phyloP scores from a whole-genome alignment of 2,888 invertebrate genomes.

The Dolichopus griseipennis region DNA sequence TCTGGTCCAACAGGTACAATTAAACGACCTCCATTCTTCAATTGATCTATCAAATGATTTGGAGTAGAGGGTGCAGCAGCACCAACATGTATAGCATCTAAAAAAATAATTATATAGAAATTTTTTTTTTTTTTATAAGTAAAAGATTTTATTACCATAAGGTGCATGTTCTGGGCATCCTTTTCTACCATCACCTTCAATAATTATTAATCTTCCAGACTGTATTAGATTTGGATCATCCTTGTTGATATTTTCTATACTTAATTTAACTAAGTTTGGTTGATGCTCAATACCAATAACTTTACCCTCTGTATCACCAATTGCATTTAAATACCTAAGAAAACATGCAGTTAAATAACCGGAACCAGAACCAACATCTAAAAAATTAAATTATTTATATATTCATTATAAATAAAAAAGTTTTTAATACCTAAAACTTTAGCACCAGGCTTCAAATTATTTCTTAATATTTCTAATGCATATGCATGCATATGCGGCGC shows the following conservation, averaged over 20 bases:
- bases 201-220: conserved; percentile 40
- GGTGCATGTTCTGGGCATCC: conserved; percentile 69
- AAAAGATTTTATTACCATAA: conserved; percentile 44
- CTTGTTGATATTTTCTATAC: conserved; percentile 65
- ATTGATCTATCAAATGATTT: conserved; percentile 52
- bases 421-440: conserved; percentile 46
- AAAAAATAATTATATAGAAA: not conserved
- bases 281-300: conserved; percentile 90
- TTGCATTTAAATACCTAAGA: conserved; percentile 65
- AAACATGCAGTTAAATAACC: conserved; percentile 90
- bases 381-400: not conserved
- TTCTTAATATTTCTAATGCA: conserved; percentile 75
- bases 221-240: conserved; percentile 62
- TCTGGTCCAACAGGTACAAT: conserved; percentile 85
- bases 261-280: conserved; percentile 64
- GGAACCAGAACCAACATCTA: conserved; percentile 91
- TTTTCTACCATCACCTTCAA: conserved; percentile 81
- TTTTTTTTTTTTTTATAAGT: not conserved
- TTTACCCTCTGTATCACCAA: conserved; percentile 42
- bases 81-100: conserved; percentile 83
- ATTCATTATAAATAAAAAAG: too few relatives aligned
- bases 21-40: conserved; percentile 64
- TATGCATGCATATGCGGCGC: conserved; percentile 97
- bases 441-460: conserved; percentile 66
- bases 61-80: conserved; percentile 77